A percentile compares a stretch with the other conserved stretches of the same genome.
Evolutionary conservation across 92 coral and sea anemone genomes (phyloP).

Genomic region (Hydrozoanthus gracilis): DNA sequence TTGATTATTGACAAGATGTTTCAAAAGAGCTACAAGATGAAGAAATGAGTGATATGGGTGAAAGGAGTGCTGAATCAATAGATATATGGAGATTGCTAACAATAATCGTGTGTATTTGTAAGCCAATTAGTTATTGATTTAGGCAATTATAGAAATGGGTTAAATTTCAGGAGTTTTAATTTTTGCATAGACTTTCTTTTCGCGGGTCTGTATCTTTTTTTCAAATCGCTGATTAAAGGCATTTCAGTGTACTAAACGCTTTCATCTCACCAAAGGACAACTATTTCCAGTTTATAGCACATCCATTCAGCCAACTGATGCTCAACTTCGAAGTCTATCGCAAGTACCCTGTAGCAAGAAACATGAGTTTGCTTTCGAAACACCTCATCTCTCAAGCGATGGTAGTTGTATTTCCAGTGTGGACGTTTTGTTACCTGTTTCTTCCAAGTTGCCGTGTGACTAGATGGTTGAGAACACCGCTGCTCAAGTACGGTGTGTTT

Average conservation of each 20-base stretch:
- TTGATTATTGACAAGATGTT: too few species aligned
- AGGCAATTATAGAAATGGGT: too few species aligned
- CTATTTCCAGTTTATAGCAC: constrained; percentile 46
- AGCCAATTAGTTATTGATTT: too few species aligned
- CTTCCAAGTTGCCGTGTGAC: constrained; percentile 41
- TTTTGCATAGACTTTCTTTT: too few species aligned
- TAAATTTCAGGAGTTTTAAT: too few species aligned
- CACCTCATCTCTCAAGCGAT: constrained; percentile 2
- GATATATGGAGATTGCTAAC: too few species aligned
- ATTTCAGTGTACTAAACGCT: neutral
- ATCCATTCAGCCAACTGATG: constrained; percentile 60
- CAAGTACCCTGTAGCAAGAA: constrained; percentile 28
- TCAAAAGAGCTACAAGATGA: too few species aligned
- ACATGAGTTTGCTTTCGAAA: constrained; percentile 34
- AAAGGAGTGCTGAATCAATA: too few species aligned
- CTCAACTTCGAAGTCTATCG: constrained; percentile 57
- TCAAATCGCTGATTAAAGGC: too few species aligned
- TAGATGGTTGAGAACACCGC: constrained; percentile 47
- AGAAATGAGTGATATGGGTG: too few species aligned
- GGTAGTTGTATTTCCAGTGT: constrained; percentile 34
- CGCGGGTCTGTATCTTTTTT: too few species aligned
- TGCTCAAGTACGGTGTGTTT: constrained; percentile 43
- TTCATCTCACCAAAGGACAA: neutral
- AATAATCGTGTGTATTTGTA: too few species aligned
- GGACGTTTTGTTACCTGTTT: constrained; percentile 39